A percentile compares a stretch with the other conserved stretches of the same genome.
Conservation (phyloP, 2,888 invertebrate genomes). For the Diabrotica balteata region DNA sequence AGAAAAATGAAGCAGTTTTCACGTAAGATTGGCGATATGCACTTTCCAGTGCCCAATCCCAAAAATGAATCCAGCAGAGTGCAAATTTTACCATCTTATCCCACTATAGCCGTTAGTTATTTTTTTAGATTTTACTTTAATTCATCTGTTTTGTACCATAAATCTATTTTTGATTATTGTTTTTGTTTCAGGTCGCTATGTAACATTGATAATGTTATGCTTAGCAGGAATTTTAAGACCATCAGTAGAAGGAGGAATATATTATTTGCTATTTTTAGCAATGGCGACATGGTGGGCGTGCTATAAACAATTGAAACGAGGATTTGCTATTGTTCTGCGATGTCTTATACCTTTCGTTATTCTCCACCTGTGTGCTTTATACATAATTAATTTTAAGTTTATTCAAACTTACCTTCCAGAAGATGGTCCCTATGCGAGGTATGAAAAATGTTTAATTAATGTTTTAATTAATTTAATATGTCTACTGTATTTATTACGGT, state of each 20-base stretch:
- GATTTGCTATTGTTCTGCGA: slow-evolving; percentile 78
- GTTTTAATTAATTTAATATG: no score
- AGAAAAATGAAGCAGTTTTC: no score
- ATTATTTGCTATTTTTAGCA: slow-evolving; percentile 85
- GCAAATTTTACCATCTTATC: no score
- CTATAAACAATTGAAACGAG: slow-evolving; percentile 75
- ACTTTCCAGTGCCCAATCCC: no score
- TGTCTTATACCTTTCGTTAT: slow-evolving; percentile 78
- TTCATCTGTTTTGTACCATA: no score
- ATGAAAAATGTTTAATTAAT: slow-evolving; percentile 32
- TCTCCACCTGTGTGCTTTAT: slow-evolving; percentile 74
- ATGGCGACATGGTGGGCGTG: slow-evolving; percentile 89
- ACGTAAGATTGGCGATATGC: no score
- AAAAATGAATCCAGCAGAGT: no score
- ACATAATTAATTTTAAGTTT: slow-evolving; percentile 87
- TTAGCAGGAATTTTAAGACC: slow-evolving; percentile 81
- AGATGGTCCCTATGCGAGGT: slow-evolving; percentile 79
- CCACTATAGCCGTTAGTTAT: no score
- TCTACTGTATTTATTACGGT: no score
- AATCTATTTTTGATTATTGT: no score
- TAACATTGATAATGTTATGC: slow-evolving; percentile 71
- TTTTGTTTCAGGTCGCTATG: slow-evolving; percentile 68
- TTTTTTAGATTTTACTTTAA: no score
- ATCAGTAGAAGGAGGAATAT: slow-evolving; percentile 82
- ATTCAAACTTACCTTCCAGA: slow-evolving; percentile 75